Base-by-base conservation (phyloP, 2,113 vertebrate genomes). In the Oncorhynchus gorbuscha region DNA sequence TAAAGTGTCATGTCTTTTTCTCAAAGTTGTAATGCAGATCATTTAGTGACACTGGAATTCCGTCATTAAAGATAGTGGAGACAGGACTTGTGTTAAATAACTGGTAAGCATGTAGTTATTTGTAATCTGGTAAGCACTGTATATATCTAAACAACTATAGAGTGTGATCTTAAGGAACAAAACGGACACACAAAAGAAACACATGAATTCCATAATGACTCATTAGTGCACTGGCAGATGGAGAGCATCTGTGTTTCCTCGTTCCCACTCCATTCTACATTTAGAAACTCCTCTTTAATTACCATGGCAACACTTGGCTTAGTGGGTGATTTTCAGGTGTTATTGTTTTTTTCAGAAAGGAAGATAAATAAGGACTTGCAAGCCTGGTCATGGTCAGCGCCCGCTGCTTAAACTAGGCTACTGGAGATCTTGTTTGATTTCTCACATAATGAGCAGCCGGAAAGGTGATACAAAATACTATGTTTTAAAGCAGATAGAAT, bases 201-300 rank as follows among this genome's bases (percentile, higher is more conserved):
- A n/a, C n/a, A 62, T 58, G 26, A 79, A 48, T 87, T 86, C 83
- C 48, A 61, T 81, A 84, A 87, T 69, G 35, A 62, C 71, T 28
- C 74, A 82, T 81, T 87, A 87, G 75, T 74, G 68, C 65, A 18
- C 2, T 1, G 22, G 32, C 83, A 89, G 83, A 85, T 88, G 87
- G 81, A 62, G 45, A 70, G 75, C 87, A 84, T 86, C 84, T 86
- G 83, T 81, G 55, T 83, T 84, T 77, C 73, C 69, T 24, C 3
- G 1, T n/a, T n/a, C 5, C 20, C 74, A 84, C 70, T 58, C 51
- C 45, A 77, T 79, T 39, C 64, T 32, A 72, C 18, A 59, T 61
- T 49, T 67, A 51, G n/a, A 71, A 24, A 71, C 22, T 5, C 22
- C 39, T 45, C 16, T 69, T 70, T 70, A 67, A 67, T 67, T 62